Percentiles rank a stretch among this genome's conserved stretches.
phyloP scores from a whole-genome alignment of 2,888 invertebrate species.

The Euzetes globulus region DNA sequence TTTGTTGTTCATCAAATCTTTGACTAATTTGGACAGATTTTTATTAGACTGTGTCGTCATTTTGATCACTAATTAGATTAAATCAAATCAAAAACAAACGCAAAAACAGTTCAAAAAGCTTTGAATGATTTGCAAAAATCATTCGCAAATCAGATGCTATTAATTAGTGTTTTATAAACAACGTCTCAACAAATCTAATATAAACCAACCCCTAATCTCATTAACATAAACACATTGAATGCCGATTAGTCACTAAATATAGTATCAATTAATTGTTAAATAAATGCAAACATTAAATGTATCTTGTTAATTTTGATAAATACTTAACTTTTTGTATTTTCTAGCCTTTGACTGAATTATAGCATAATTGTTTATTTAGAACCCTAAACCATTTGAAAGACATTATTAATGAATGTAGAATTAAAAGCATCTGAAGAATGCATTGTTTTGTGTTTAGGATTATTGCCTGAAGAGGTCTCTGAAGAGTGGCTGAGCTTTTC shows the following conservation, averaged over 20 bases:
- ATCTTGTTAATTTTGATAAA: too few relatives aligned
- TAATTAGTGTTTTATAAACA: too few relatives aligned
- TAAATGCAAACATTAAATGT: too few relatives aligned
- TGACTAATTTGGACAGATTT: neutral
- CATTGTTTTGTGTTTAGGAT: neutral
- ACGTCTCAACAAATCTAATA: too few relatives aligned
- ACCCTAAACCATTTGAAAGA: neutral
- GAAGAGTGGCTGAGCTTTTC: neutral
- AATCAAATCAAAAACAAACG: neutral
- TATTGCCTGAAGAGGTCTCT: conserved; percentile 3
- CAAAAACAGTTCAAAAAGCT: too few relatives aligned
- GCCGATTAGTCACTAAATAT: too few relatives aligned
- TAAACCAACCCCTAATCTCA: too few relatives aligned
- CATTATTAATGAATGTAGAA: neutral
- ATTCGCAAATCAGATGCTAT: neutral
- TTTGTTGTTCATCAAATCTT: conserved; percentile 3
- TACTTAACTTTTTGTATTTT: too few relatives aligned
- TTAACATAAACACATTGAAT: too few relatives aligned
- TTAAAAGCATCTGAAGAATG: neutral
- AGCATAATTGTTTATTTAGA: neutral
- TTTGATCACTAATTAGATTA: neutral
- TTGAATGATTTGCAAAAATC: conserved; percentile 7
- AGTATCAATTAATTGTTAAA: too few relatives aligned
- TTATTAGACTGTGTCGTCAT: neutral
- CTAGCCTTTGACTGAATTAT: too few relatives aligned